Evolutionary conservation across 2,888 invertebrate species (phyloP).

Genomic region (Nymphalis c-album): DNA sequence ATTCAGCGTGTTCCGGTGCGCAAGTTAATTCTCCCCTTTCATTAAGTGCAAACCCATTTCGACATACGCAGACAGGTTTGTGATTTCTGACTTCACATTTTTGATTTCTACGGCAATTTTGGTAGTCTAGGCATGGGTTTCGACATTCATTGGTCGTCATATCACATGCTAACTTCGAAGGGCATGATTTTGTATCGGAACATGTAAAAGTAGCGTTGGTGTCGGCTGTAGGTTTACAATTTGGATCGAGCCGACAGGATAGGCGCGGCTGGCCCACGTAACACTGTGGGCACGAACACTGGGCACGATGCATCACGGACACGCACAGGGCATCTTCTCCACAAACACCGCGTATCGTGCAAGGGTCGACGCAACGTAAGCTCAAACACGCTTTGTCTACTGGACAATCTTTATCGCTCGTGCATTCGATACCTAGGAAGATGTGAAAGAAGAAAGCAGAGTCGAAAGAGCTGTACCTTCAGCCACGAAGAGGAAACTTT

Average conservation of each 20-base stretch:
- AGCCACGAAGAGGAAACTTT: conserved; percentile 94
- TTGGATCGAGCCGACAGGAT: conserved; percentile 89
- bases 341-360: conserved; percentile 92
- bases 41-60: conserved; percentile 93
- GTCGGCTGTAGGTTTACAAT: conserved; percentile 85
- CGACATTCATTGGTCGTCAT: conserved; percentile 85
- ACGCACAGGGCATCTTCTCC: conserved; percentile 94
- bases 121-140: conserved; percentile 88
- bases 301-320: conserved; percentile 90
- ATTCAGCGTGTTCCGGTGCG: conserved; percentile 90
- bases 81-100: conserved; percentile 94
- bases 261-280: conserved; percentile 91
- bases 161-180: conserved; percentile 88
- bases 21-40: conserved; percentile 93
- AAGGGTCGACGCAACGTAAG: conserved; percentile 94
- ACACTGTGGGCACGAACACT: conserved; percentile 94
- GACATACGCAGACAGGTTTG: conserved; percentile 92
- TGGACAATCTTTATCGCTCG: conserved; percentile 94
- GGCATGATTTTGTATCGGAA: conserved; percentile 86
- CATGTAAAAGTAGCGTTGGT: conserved; percentile 84
- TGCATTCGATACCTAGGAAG: conserved; percentile 91
- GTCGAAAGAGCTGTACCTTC: conserved; percentile 89
- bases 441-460: conserved; percentile 82
- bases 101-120: conserved; percentile 90
- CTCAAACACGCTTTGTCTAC: conserved; percentile 95